Evolutionary conservation across 2,888 invertebrate species (phyloP), one percentile per base, ranked within the genome.

Genomic region (Aproaerema taeniolella): DNA sequence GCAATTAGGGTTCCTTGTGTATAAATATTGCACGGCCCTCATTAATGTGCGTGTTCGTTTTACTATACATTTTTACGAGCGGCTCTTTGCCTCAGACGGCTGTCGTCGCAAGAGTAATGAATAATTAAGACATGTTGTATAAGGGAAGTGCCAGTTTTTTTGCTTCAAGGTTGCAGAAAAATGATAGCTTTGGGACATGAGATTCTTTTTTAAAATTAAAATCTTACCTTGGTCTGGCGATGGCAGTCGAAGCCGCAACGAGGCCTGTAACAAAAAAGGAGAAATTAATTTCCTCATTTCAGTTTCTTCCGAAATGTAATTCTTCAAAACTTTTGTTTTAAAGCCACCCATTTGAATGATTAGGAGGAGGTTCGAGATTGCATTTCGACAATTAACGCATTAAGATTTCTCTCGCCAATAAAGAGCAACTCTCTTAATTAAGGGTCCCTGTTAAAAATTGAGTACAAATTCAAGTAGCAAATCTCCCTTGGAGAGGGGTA

Each of bases 381-480:
- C 85, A 85, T 85, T 86, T 79, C 75, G 70, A 86, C 86, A 86
- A 85, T 86, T 85, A 86, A 85, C 82, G 83, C 85, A 86, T 86
- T 86, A 85, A 78, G 79, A 74, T 67, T 73, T 66, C 70, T 67
- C 71, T 71, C 67, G 76, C 80, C 82, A 82, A 83, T 82, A 83
- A 83, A 82, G 80, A 80, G 77, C 67, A 70, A 66, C 74, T 78
- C 74, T 78, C 80, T 86, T 86, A 86, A 86, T 86, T 85, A 85
- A 85, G 70, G 65, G 79, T 68, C 70, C 74, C 80, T 71, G 80
- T 83, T 86, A 85, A 86, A 86, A 86, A 86, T 83, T 81, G 80
- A 86, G 86, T 86, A 86, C 83, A 83, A 86, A 86, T 85, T 86
- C 82, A 77, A 81, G 83, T 85, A 77, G 73, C 77, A 65, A 67